A percentile compares a stretch with the other conserved stretches of the same genome.
Evolutionary conservation across 2,113 vertebrate species (phyloP).

Genomic region (Chlorocebus sabaeus): DNA sequence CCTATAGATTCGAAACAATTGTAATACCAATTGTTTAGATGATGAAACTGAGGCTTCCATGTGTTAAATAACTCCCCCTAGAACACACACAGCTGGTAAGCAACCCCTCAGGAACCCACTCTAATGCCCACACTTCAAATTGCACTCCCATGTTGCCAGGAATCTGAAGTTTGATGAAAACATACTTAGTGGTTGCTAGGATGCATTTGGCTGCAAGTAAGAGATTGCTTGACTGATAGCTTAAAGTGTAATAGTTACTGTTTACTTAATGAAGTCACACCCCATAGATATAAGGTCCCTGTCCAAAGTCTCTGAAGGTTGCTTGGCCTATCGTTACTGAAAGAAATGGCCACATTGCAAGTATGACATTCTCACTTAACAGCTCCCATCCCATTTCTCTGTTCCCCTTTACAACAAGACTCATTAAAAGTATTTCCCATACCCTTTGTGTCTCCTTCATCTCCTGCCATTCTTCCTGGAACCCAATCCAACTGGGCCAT

Average conservation of each 20-base stretch:
- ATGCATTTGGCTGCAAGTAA: not conserved
- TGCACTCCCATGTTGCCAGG: rapidly evolving
- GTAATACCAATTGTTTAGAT: not conserved
- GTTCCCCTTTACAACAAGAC: not conserved
- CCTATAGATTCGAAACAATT: not conserved
- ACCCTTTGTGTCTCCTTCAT: not conserved
- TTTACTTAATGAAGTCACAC: not conserved
- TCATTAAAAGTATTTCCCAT: not conserved
- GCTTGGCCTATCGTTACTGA: not conserved
- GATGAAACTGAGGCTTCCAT: not conserved
- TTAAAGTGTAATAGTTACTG: not conserved
- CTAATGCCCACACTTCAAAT: not conserved
- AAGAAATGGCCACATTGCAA: not conserved
- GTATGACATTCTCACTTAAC: not conserved
- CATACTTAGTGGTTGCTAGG: not conserved
- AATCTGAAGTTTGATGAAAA: not conserved
- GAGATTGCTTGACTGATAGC: not conserved
- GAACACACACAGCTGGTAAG: not conserved
- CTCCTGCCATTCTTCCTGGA: not conserved
- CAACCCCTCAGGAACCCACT: not conserved
- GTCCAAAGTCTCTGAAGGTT: not conserved
- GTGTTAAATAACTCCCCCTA: not conserved
- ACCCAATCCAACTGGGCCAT: too few relatives aligned
- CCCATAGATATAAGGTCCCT: not conserved
- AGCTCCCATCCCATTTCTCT: not conserved